phyloP scores from a whole-genome alignment of 2,888 invertebrate species.

The Nomada fabriciana region DNA sequence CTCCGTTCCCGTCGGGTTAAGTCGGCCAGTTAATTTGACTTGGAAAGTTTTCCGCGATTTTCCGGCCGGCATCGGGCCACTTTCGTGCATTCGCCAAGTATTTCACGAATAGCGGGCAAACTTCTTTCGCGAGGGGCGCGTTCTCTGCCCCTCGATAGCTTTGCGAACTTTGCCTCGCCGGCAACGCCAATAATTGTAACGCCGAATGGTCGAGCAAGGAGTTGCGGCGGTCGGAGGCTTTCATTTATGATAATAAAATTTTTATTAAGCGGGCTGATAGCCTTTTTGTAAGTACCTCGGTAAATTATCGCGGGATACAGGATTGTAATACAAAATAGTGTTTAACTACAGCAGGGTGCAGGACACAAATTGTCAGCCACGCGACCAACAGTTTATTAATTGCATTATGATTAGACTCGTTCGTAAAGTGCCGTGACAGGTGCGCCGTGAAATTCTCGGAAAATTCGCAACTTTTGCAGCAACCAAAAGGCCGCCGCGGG shows the following conservation, averaged over 20 bases:
- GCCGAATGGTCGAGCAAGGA: not conserved
- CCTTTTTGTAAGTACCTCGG: too few species aligned
- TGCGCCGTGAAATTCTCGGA: not conserved
- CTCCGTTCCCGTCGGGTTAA: slow-evolving; percentile 17
- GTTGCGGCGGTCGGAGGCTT: too few species aligned
- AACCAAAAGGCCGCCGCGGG: not conserved
- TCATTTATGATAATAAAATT: too few species aligned
- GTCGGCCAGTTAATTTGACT: slow-evolving; percentile 43
- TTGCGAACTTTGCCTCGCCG: not conserved
- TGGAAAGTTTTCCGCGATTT: slow-evolving; percentile 23
- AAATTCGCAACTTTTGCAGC: slow-evolving; percentile 6
- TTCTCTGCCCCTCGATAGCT: not conserved
- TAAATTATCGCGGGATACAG: too few species aligned
- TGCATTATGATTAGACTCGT: too few species aligned
- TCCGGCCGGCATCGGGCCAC: not conserved
- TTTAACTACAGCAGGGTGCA: too few species aligned
- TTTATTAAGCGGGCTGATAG: too few species aligned
- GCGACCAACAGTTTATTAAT: too few species aligned
- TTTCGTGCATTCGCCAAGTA: slow-evolving; percentile 20
- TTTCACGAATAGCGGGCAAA: slow-evolving; percentile 17
- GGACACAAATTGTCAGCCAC: too few species aligned
- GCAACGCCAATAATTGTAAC: not conserved
- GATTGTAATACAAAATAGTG: too few species aligned
- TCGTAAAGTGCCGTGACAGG: too few species aligned
- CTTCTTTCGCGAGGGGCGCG: not conserved